phyloP scores from a whole-genome alignment of 2,113 vertebrate genomes.

The Myrmecophaga tridactyla region DNA sequence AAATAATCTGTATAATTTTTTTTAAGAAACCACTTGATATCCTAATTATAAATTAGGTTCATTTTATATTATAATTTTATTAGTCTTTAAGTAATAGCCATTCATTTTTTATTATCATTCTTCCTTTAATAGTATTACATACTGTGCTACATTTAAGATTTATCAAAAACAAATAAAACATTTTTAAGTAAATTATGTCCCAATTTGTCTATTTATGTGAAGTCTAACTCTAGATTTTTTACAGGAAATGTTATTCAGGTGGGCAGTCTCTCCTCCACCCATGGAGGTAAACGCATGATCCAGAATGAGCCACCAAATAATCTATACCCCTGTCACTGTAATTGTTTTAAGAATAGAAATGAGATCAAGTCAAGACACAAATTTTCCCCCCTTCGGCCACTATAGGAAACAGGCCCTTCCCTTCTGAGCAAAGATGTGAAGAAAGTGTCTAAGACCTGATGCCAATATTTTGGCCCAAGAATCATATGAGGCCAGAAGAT shows the following conservation, averaged over 20 bases:
- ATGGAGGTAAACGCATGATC: rapidly evolving
- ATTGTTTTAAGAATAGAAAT: background rate
- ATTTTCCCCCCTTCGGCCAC: background rate
- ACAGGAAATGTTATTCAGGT: background rate
- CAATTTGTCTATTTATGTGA: background rate
- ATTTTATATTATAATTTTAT: background rate
- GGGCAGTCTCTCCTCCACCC: rapidly evolving
- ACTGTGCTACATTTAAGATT: background rate
- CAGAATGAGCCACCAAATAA: background rate
- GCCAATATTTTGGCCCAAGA: background rate
- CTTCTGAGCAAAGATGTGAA: background rate
- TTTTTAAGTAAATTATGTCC: background rate
- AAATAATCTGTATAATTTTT: background rate
- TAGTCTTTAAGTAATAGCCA: background rate
- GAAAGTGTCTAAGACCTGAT: background rate
- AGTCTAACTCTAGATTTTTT: background rate
- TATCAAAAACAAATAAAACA: background rate
- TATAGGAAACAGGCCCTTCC: background rate
- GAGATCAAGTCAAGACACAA: background rate
- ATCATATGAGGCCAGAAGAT: background rate
- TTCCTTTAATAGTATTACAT: background rate
- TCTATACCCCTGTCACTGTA: too few species aligned
- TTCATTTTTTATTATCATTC: background rate
- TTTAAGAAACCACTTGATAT: background rate
- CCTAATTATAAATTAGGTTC: background rate